A percentile compares a stretch with the other conserved stretches of the same genome.
phyloP scores from a whole-genome alignment of 1,140 invertebrate species.

The Eueides isabella region DNA sequence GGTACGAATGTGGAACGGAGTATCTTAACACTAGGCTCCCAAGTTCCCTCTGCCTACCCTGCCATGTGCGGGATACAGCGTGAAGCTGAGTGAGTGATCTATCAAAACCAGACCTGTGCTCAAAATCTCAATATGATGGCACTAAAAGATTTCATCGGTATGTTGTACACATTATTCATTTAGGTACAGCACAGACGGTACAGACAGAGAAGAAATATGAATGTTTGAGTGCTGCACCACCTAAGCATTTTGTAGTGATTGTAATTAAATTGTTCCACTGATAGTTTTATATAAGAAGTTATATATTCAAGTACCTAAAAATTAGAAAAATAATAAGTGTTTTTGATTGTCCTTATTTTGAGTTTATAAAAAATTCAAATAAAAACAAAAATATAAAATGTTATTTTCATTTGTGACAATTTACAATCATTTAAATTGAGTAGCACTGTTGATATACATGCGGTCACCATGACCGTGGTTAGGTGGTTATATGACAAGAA shows the following conservation, averaged over 20 bases:
- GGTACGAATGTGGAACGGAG: too few relatives aligned
- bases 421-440: constrained; percentile 23
- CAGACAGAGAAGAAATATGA: constrained; percentile 43
- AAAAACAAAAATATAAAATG: constrained; percentile 28
- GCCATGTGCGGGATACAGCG: too few relatives aligned
- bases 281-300: too few relatives aligned
- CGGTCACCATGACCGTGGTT: constrained; percentile 35
- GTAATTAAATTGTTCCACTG: constrained; percentile 26
- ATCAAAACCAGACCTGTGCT: too few relatives aligned
- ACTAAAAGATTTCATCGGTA: too few relatives aligned
- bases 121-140: too few relatives aligned
- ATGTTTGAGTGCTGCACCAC: constrained; percentile 17
- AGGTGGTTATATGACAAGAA: too few relatives aligned
- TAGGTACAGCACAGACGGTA: constrained; percentile 39
- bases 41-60: too few relatives aligned
- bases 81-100: too few relatives aligned
- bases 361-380: constrained; percentile 25
- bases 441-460: constrained; percentile 24
- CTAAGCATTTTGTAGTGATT: constrained; percentile 30
- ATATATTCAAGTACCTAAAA: constrained; percentile 32
- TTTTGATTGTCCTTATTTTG: too few relatives aligned
- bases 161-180: constrained; percentile 3
- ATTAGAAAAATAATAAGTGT: too few relatives aligned
- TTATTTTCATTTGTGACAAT: constrained; percentile 24
- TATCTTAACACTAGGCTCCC: too few relatives aligned